Percentiles rank a stretch among this genome's conserved stretches.
Conservation (phyloP, 2,888 invertebrate genomes). For the Frankliniella intonsa region DNA sequence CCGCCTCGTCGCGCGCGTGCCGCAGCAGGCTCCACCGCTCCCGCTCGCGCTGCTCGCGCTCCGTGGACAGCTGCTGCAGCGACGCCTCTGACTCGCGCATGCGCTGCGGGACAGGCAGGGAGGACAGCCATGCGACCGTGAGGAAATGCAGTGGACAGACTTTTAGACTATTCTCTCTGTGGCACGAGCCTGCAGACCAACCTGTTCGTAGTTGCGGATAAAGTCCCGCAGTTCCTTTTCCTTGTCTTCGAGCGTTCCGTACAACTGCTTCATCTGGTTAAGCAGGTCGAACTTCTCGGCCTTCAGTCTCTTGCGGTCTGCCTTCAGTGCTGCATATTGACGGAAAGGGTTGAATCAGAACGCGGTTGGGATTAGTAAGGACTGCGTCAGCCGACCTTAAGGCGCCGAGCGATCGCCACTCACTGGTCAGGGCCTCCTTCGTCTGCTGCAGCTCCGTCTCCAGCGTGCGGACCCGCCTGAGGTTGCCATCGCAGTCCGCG, state of each 20-base stretch:
- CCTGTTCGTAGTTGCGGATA: slow-evolving; percentile 90
- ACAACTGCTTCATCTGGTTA: slow-evolving; percentile 91
- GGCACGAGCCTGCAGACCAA: slow-evolving; percentile 45
- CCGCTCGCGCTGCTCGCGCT: slow-evolving; percentile 71
- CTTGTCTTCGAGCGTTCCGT: slow-evolving; percentile 89
- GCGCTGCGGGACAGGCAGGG: slow-evolving; percentile 49
- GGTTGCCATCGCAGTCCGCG: slow-evolving; percentile 31
- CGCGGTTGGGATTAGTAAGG: background rate
- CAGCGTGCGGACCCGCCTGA: slow-evolving; percentile 53
- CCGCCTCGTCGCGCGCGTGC: slow-evolving; percentile 86
- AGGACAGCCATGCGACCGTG: background rate
- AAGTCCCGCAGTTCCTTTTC: slow-evolving; percentile 90
- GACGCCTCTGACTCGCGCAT: slow-evolving; percentile 75
- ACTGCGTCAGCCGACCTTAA: background rate
- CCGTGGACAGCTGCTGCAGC: slow-evolving; percentile 55
- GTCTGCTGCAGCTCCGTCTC: slow-evolving; percentile 72
- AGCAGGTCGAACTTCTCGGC: slow-evolving; percentile 90
- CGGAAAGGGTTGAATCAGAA: slow-evolving; percentile 23
- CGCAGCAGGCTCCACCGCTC: slow-evolving; percentile 84
- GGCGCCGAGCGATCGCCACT: slow-evolving; percentile 31
- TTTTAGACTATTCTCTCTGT: too few relatives aligned
- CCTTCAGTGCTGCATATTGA: slow-evolving; percentile 65
- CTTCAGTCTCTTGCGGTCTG: slow-evolving; percentile 84
- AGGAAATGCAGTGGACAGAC: too few relatives aligned
- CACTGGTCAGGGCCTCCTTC: slow-evolving; percentile 67